Conservation (phyloP, 2,888 invertebrate genomes). For the Andrena flavipes region DNA sequence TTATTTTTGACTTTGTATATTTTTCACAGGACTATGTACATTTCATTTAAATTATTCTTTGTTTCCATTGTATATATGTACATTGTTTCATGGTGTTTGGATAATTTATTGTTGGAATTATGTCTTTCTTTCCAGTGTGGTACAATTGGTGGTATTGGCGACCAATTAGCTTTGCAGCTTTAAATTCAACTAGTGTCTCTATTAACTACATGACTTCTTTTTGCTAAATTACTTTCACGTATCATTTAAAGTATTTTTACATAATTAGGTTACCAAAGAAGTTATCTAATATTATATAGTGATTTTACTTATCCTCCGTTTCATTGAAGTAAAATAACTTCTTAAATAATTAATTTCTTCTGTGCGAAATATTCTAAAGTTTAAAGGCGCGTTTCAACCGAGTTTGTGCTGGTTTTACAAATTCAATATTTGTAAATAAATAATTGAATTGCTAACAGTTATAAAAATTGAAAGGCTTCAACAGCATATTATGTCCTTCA, state of each 20-base stretch:
- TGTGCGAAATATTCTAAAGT: slow-evolving; percentile 5
- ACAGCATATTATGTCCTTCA: not conserved
- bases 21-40: slow-evolving; percentile 12
- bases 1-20: not conserved
- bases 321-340: not conserved
- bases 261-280: not conserved
- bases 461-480: not conserved
- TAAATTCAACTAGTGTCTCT: slow-evolving; percentile 87
- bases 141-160: slow-evolving; percentile 95
- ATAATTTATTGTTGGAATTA: not conserved
- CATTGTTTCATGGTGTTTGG: not conserved
- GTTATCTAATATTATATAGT: not conserved
- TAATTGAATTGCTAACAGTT: not conserved
- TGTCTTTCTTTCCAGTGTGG: slow-evolving; percentile 87
- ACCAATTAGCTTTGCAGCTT: slow-evolving; percentile 88
- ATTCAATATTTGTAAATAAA: not conserved
- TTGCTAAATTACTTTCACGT: slow-evolving; percentile 85
- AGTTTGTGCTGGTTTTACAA: slow-evolving; percentile 37
- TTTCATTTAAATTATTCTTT: slow-evolving; percentile 3
- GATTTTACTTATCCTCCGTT: not conserved
- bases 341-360: slow-evolving; percentile 2
- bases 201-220: slow-evolving; percentile 91
- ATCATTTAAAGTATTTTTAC: slow-evolving; percentile 16
- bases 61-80: slow-evolving; percentile 1
- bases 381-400: slow-evolving; percentile 5